These are phyloP conservation scores for Pardosa pseudoannulata DNA, from an alignment of 2,888 invertebrate species.

Conservation along the genomic window DNA sequence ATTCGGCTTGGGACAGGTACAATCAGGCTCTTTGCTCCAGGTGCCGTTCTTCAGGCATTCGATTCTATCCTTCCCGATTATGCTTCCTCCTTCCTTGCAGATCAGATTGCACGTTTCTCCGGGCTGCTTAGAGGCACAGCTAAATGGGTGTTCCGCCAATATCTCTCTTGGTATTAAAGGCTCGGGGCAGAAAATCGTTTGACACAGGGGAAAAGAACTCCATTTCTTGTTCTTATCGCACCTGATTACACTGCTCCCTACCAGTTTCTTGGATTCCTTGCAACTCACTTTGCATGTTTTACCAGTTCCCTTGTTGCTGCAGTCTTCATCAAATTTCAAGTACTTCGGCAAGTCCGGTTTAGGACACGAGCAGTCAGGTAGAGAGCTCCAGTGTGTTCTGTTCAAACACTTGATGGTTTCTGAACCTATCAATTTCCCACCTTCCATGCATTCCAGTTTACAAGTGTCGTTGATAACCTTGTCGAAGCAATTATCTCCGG, in stretches of 20 bases:
- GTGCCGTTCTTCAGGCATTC: not conserved
- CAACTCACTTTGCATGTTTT: constrained; percentile 15
- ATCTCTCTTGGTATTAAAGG: not conserved
- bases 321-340: not conserved
- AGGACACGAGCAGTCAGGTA: constrained; percentile 28
- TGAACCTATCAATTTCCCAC: constrained; percentile 14
- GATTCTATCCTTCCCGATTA: constrained; percentile 10
- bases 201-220: not conserved
- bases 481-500: constrained; percentile 13
- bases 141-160: not conserved
- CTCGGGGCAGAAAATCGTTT: not conserved
- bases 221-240: constrained; percentile 14
- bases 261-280: not conserved
- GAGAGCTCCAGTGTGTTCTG: not conserved
- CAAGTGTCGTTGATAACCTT: not conserved
- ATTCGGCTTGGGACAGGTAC: not conserved
- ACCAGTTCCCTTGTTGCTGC: not conserved
- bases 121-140: not conserved
- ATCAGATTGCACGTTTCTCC: not conserved
- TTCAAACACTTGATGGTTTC: constrained; percentile 18
- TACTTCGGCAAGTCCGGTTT: not conserved
- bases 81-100: not conserved
- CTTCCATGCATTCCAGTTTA: constrained; percentile 20
- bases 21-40: constrained; percentile 23
- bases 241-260: not conserved